A percentile compares a stretch with the other conserved stretches of the same genome.
These are phyloP conservation scores for Penaeus monodon DNA, from an alignment of 2,888 invertebrate species.

Conservation along the genomic window DNA sequence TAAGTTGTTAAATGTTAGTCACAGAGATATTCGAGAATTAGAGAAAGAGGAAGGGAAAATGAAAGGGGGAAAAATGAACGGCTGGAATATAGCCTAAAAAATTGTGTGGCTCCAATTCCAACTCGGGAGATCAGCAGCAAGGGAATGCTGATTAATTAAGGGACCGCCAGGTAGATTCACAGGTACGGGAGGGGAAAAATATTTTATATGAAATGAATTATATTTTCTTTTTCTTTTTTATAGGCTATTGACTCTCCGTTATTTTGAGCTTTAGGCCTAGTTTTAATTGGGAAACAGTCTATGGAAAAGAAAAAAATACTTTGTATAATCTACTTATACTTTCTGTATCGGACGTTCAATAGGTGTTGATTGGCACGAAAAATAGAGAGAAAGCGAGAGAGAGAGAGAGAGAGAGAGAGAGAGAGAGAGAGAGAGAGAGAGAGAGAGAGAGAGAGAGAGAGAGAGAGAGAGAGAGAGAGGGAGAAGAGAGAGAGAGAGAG, in stretches of 20 bases:
- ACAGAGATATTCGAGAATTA: not conserved
- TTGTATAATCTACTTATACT: no score
- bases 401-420: not conserved
- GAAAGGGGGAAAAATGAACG: not conserved
- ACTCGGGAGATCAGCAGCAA: not conserved
- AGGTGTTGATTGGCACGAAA: not conserved
- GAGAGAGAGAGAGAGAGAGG: not conserved
- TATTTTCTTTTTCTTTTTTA: no score
- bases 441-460: not conserved
- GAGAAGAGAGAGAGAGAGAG: not conserved
- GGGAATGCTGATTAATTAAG: constrained; percentile 9
- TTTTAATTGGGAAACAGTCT: not conserved
- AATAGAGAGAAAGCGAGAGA: not conserved
- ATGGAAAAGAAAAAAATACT: not conserved
- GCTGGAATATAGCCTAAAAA: not conserved
- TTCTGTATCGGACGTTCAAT: no score
- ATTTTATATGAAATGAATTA: not conserved
- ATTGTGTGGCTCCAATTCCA: not conserved
- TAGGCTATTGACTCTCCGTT: no score
- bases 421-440: not conserved
- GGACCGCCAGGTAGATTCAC: not conserved
- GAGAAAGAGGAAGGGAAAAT: not conserved
- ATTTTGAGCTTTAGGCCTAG: not conserved
- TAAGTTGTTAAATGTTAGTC: not conserved
- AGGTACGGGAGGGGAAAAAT: not conserved